Conservation (phyloP, 2,113 vertebrate genomes). For the Prietella phreatophila region DNA sequence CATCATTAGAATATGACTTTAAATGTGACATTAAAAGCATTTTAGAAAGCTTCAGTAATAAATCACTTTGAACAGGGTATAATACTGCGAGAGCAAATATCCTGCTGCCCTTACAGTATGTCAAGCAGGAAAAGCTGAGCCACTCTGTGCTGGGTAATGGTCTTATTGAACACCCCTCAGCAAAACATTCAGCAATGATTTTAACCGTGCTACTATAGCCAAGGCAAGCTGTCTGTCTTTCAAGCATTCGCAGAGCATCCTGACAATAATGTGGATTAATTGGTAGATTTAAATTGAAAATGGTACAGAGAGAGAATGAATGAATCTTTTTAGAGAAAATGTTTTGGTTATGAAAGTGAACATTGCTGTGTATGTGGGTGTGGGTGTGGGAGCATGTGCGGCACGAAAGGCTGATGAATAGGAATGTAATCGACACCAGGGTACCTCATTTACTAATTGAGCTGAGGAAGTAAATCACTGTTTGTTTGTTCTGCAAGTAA, state of each 20-base stretch:
- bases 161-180: conserved; percentile 45
- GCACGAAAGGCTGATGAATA: conserved; percentile 38
- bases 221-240: not conserved
- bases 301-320: not conserved
- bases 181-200: conserved; percentile 26
- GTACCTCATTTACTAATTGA: conserved; percentile 74
- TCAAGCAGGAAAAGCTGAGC: conserved; percentile 38
- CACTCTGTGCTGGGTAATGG: conserved; percentile 35
- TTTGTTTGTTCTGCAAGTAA: conserved; percentile 50
- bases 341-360: not conserved
- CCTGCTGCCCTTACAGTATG: conserved; percentile 10
- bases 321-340: not conserved
- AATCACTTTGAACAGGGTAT: conserved; percentile 15
- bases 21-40: not conserved
- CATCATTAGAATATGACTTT: not conserved
- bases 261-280: not conserved
- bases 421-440: conserved; percentile 55
- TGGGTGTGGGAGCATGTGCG: not conserved
- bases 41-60: not conserved
- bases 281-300: not conserved
- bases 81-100: conserved; percentile 16
- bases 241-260: not conserved
- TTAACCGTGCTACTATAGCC: conserved; percentile 18
- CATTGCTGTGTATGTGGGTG: not conserved
- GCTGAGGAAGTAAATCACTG: conserved; percentile 72